A percentile compares a stretch with the other conserved stretches of the same genome.
These are phyloP conservation scores for Gulo gulo DNA, from an alignment of 2,113 vertebrate genomes.

Conservation along the genomic window DNA sequence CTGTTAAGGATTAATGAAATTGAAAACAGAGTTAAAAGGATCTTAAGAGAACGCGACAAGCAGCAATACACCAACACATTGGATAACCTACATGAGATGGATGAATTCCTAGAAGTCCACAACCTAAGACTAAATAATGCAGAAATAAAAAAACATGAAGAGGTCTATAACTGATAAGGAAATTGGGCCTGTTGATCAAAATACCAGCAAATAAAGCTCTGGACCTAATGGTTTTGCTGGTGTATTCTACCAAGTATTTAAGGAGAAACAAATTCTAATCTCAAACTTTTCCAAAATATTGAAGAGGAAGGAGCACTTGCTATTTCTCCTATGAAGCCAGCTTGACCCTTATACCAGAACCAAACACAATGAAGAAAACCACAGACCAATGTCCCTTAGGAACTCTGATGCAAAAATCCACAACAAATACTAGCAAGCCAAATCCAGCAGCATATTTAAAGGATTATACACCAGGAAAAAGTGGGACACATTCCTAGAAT, in stretches of 20 bases:
- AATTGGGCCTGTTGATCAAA: neutral
- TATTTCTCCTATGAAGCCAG: neutral
- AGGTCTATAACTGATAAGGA: neutral
- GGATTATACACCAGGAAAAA: neutral
- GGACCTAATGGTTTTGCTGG: neutral
- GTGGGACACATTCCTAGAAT: neutral
- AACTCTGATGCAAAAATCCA: neutral
- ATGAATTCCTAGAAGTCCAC: neutral
- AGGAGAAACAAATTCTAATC: neutral
- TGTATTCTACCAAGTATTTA: neutral
- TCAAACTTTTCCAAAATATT: neutral
- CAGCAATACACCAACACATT: neutral
- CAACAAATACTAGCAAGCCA: neutral
- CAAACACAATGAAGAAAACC: neutral
- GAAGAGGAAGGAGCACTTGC: neutral
- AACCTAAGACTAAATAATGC: neutral
- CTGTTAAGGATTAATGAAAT: neutral
- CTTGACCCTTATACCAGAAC: neutral
- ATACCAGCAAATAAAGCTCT: neutral
- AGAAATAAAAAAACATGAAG: neutral
- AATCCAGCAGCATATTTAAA: neutral
- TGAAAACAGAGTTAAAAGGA: neutral
- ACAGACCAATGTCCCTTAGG: neutral
- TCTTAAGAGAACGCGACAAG: neutral
- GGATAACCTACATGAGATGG: neutral